Evolutionary conservation across 1,140 invertebrate genomes (phyloP).

Genomic region (Elymnias hypermnestra): DNA sequence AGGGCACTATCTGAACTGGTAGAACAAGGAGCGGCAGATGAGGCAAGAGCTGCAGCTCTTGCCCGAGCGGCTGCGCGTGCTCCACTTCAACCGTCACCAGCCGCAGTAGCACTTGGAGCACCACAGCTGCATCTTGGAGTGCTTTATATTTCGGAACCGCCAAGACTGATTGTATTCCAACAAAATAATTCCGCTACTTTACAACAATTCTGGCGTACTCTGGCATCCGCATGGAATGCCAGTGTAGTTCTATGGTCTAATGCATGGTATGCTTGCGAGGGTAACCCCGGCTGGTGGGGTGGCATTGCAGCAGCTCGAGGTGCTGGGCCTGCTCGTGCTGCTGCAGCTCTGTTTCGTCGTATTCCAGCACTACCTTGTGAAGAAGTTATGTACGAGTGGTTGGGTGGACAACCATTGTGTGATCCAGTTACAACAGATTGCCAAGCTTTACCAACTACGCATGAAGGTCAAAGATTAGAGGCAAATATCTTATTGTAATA

Average conservation of each 20-base stretch:
- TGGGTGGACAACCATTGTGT: conserved; percentile 49
- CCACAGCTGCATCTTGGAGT: conserved; percentile 68
- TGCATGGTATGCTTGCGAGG: conserved; percentile 60
- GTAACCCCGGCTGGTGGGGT: conserved; percentile 50
- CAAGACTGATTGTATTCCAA: conserved; percentile 56
- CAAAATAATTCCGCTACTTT: conserved; percentile 58
- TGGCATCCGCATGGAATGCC: conserved; percentile 64
- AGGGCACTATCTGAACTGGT: conserved; percentile 59
- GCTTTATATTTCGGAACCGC: conserved; percentile 52
- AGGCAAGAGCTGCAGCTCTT: conserved; percentile 47
- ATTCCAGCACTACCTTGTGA: conserved; percentile 49
- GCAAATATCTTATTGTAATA: conserved; percentile 21
- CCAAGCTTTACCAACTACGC: conserved; percentile 38
- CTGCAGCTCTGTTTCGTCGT: conserved; percentile 52
- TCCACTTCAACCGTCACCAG: conserved; percentile 46
- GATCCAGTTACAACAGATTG: conserved; percentile 50
- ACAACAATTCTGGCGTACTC: conserved; percentile 61
- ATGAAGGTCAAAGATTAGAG: conserved; percentile 36
- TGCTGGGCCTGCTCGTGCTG: conserved; percentile 35
- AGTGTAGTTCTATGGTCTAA: conserved; percentile 58
- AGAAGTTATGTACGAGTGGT: conserved; percentile 50
- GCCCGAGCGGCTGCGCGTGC: conserved; percentile 55
- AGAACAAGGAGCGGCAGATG: conserved; percentile 49
- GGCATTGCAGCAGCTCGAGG: conserved; percentile 56
- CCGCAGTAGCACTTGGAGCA: conserved; percentile 64